Conservation (phyloP, 2,888 invertebrate species). For the Nymphalis urticae region DNA sequence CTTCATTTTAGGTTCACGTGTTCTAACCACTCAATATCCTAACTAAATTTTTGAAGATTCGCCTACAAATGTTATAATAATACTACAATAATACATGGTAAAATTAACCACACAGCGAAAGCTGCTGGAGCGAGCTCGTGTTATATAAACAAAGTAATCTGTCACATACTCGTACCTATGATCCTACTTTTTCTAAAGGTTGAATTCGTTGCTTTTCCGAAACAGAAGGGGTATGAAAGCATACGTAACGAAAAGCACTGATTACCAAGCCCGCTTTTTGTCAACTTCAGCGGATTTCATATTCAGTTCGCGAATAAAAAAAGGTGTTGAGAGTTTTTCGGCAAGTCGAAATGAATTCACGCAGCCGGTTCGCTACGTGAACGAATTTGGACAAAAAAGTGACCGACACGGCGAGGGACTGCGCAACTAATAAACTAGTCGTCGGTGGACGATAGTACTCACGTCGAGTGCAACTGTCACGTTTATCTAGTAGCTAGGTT, state of each 20-base stretch:
- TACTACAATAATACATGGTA: too few species aligned
- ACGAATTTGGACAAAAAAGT: conserved; percentile 28
- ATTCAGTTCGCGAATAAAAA: conserved; percentile 60
- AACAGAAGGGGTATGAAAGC: conserved; percentile 25
- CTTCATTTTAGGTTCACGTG: too few species aligned
- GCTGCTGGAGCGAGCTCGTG: too few species aligned
- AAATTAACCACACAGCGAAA: too few species aligned
- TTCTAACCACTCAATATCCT: too few species aligned
- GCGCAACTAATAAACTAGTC: conserved; percentile 24
- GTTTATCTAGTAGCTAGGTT: too few species aligned
- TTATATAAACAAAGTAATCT: too few species aligned
- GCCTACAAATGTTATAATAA: too few species aligned
- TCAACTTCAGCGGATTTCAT: conserved; percentile 52
- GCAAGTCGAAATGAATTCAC: conserved; percentile 66
- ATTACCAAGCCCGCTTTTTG: conserved; percentile 36
- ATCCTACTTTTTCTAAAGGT: conserved; percentile 22
- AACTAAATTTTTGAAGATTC: too few species aligned
- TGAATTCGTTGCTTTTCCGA: conserved; percentile 7
- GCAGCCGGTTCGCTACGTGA: conserved; percentile 44
- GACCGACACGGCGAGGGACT: conserved; percentile 20
- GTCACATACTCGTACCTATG: conserved; percentile 7
- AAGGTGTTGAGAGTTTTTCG: conserved; percentile 52
- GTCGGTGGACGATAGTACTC: not conserved
- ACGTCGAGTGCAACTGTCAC: too few species aligned
- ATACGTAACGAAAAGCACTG: conserved; percentile 31